Base-by-base conservation (phyloP, 2,797 vertebrate species). In the Coregonus ussuriensis region DNA sequence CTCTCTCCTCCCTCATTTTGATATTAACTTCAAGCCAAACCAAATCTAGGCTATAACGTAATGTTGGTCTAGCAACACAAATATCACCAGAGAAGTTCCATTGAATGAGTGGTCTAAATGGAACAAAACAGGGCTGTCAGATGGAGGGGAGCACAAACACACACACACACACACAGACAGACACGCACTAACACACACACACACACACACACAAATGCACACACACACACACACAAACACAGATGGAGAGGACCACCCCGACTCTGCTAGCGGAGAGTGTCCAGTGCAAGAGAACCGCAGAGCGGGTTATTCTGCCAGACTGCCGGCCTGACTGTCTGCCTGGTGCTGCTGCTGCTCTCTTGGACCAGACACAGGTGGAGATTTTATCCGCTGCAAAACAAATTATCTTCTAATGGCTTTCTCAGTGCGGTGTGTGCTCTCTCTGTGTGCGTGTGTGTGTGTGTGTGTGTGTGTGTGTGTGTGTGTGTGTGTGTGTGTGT, bases 11-110 rank as follows among this genome's bases (percentile, higher is more conserved):
- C 92, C 89, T 87, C 91, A 93, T 89, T 91, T 95, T 88, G 89
- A 91, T 94, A 92, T 94, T 91, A 81, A 89, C 88, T 85, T 89
- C 85, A 82, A 63, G 94, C 95, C 95, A 95, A 96, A 83, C 90
- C 89, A 95, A 95, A 95, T 91, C 75, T 91, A 78, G 13, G 7
- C 35, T 35, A 35, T 35, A 35, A 35, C 4, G 81, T 85, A 91
- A 92, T 90, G 91, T 92, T 92, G 92, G 88, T 91, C 92, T 93
- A 92, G 92, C 91, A 93, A 93, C 88, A 93, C 74, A 9, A 93
- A 91, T 94, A 35, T 35, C 35, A 93, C 85, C 86, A 84, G 88
- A 87, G 91, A 93, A 90, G 87, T 88, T 94, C 92, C 89, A 86
- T 31, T 91, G 85, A 90, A 33, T 33, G 31, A 33, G 31, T 33